Evolutionary conservation across 2,888 invertebrate species (phyloP).

Genomic region (Rotaria magnacalcarata): DNA sequence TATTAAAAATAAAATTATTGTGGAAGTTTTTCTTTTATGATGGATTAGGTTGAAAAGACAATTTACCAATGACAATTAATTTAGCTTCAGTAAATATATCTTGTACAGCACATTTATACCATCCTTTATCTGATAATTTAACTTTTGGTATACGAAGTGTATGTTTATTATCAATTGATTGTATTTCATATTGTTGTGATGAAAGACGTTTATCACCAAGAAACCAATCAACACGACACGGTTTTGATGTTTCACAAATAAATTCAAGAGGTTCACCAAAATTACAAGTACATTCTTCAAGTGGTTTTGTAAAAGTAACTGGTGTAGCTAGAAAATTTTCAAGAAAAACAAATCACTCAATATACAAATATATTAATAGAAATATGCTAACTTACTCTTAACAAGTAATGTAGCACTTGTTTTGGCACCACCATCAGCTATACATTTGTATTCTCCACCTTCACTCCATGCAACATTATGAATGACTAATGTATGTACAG

Average conservation of each 20-base stretch:
- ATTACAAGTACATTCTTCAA: not conserved
- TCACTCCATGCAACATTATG: slow-evolving; percentile 26
- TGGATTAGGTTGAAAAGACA: no score
- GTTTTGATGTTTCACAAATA: slow-evolving; percentile 21
- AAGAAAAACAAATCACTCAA: not conserved
- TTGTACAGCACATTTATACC: slow-evolving; percentile 42
- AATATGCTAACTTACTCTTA: not conserved
- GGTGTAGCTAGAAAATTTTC: not conserved
- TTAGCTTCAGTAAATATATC: slow-evolving; percentile 11
- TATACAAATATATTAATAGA: not conserved
- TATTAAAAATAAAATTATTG: no score
- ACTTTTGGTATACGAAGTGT: slow-evolving; percentile 31
- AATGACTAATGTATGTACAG: not conserved
- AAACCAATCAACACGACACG: slow-evolving; percentile 25
- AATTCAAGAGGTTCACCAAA: not conserved
- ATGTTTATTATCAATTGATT: slow-evolving; percentile 31
- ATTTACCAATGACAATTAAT: not conserved
- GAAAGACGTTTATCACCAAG: slow-evolving; percentile 7
- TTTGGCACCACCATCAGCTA: slow-evolving; percentile 37
- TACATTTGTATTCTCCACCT: slow-evolving; percentile 41
- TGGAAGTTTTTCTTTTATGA: no score
- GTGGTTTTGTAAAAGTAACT: slow-evolving; percentile 9
- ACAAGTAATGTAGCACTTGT: slow-evolving; percentile 19
- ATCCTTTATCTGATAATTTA: slow-evolving; percentile 39
- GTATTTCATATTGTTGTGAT: slow-evolving; percentile 18